phyloP scores from a whole-genome alignment of 64 coral and sea anemone genomes.

The Stichodactyla mertensii region DNA sequence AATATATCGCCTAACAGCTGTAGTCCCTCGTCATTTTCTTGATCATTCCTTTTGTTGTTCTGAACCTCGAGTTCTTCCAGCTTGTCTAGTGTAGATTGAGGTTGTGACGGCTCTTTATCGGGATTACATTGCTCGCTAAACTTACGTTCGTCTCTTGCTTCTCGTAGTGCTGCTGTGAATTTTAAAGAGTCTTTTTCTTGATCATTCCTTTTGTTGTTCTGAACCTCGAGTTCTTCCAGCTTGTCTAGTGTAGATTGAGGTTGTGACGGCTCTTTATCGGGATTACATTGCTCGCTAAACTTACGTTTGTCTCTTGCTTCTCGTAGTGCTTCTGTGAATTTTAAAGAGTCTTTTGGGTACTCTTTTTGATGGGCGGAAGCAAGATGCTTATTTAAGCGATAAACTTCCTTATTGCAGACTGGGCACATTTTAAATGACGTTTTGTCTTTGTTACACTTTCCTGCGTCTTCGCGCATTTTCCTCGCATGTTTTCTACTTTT shows the following conservation, averaged over 20 bases:
- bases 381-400: constrained; percentile 1
- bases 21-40: neutral
- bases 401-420: neutral
- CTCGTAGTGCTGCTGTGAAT: too few species aligned
- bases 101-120: neutral
- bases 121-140: neutral
- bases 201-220: neutral
- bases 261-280: neutral
- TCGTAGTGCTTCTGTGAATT: too few species aligned
- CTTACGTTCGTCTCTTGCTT: too few species aligned
- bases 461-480: neutral
- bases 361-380: neutral
- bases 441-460: neutral
- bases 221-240: neutral
- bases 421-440: neutral
- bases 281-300: neutral
- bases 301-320: too few species aligned
- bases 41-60: neutral
- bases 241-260: neutral
- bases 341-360: neutral
- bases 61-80: neutral
- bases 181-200: neutral
- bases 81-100: neutral
- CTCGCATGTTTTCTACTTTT: neutral
- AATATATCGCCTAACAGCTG: neutral